These are phyloP conservation scores for Lissocephala sabroskyi DNA, from an alignment of 2,888 invertebrate species.

Conservation along the genomic window DNA sequence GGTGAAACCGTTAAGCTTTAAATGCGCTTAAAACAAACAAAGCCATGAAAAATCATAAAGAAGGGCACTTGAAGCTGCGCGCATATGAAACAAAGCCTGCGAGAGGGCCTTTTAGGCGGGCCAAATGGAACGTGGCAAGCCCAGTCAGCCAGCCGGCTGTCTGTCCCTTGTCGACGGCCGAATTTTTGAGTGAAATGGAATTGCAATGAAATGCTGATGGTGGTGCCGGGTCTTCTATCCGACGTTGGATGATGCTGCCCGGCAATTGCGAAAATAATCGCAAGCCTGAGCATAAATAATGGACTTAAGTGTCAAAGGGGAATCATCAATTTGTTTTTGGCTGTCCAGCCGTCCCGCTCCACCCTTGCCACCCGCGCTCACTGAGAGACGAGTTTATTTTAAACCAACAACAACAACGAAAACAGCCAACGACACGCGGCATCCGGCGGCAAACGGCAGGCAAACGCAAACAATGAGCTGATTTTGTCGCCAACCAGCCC, in stretches of 20 bases:
- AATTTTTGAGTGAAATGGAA: constrained; percentile 35
- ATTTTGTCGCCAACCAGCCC: constrained; percentile 1
- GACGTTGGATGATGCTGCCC: neutral
- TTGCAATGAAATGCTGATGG: no score
- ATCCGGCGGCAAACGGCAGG: no score
- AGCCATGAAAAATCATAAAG: constrained; percentile 13
- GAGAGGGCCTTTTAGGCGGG: neutral
- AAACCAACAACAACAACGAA: constrained; percentile 46
- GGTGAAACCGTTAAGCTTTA: constrained; percentile 56
- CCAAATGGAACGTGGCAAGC: constrained; percentile 11
- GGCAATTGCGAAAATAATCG: constrained; percentile 55
- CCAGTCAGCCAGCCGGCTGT: constrained; percentile 28
- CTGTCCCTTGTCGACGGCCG: constrained; percentile 44
- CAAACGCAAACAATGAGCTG: constrained; percentile 19
- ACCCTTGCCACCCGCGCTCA: neutral
- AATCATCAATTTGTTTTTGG: constrained; percentile 63
- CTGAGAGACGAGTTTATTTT: constrained; percentile 27
- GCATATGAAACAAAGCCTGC: constrained; percentile 45
- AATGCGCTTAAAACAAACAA: constrained; percentile 49
- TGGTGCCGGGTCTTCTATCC: constrained; percentile 19
- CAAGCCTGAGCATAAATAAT: constrained; percentile 67
- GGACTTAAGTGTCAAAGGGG: constrained; percentile 68
- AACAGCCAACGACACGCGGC: no score
- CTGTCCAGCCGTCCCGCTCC: constrained; percentile 30
- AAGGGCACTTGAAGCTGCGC: constrained; percentile 10